phyloP scores from a whole-genome alignment of 2,888 invertebrate species.

The Xylota sylvarum region DNA sequence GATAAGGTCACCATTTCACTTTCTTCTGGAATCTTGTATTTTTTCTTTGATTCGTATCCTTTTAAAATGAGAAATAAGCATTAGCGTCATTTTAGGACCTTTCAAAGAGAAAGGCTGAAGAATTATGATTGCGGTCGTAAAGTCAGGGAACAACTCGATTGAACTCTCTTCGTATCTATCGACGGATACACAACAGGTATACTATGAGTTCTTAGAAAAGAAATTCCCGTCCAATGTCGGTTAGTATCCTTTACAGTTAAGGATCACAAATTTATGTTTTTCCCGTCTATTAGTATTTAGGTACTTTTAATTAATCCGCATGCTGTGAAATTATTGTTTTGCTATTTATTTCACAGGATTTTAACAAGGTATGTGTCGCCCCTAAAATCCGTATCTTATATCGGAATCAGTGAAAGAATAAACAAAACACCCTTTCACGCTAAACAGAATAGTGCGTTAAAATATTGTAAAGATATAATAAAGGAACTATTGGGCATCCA shows the following conservation, averaged over 20 bases:
- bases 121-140: conserved; percentile 76
- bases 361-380: conserved; percentile 12
- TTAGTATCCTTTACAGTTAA: conserved; percentile 44
- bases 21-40: conserved; percentile 47
- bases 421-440: conserved; percentile 69
- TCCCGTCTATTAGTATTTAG: conserved; percentile 34
- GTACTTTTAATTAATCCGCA: conserved; percentile 62
- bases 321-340: conserved; percentile 65
- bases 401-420: conserved; percentile 56
- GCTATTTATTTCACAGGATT: conserved; percentile 37
- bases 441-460: conserved; percentile 15
- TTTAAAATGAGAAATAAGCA: conserved; percentile 49
- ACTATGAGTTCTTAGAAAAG: conserved; percentile 4
- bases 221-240: conserved; percentile 31
- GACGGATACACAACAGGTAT: conserved; percentile 31
- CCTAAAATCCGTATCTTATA: not conserved
- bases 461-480: conserved; percentile 38
- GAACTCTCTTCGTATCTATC: conserved; percentile 6
- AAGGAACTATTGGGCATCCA: conserved; percentile 36
- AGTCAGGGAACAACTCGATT: conserved; percentile 65
- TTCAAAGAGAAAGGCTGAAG: conserved; percentile 39
- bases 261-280: conserved; percentile 29
- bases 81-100: conserved; percentile 65
- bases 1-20: conserved; percentile 54
- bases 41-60: conserved; percentile 29